A percentile compares a stretch with the other conserved stretches of the same genome.
Conservation (phyloP, 92 coral and sea anemone species). For the Phymanthus crucifer region DNA sequence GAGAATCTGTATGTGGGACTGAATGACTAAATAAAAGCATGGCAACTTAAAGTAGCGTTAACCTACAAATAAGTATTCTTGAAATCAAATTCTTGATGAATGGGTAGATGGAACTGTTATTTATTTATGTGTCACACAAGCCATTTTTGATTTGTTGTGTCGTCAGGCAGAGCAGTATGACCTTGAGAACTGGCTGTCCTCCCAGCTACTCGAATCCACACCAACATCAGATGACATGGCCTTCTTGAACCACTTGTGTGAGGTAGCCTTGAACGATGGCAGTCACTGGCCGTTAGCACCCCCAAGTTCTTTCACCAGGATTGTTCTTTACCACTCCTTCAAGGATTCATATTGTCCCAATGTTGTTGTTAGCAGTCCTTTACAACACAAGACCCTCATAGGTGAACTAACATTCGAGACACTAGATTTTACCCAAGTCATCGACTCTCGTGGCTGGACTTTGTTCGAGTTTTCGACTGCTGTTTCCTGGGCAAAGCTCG, state of each 20-base stretch:
- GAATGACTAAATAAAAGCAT: too few species aligned
- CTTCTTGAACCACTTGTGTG: slow-evolving; percentile 43
- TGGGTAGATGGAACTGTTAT: too few species aligned
- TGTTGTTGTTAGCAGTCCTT: neutral
- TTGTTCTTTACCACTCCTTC: slow-evolving; percentile 61
- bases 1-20: too few species aligned
- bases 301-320: slow-evolving; percentile 54
- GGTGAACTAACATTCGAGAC: slow-evolving; percentile 35
- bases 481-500: slow-evolving; percentile 78
- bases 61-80: too few species aligned
- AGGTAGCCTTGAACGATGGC: slow-evolving; percentile 1
- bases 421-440: slow-evolving; percentile 34
- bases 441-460: slow-evolving; percentile 31
- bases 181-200: slow-evolving; percentile 69
- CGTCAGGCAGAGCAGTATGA: slow-evolving; percentile 66
- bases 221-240: slow-evolving; percentile 42
- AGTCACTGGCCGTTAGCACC: slow-evolving; percentile 38
- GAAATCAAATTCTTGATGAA: too few species aligned
- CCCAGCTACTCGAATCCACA: slow-evolving; percentile 43
- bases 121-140: too few species aligned
- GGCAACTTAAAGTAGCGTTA: too few species aligned
- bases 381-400: slow-evolving; percentile 23
- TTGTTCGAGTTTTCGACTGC: slow-evolving; percentile 66
- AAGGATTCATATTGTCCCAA: slow-evolving; percentile 15
- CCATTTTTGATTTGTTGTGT: neutral